These are phyloP conservation scores for Lindbergichthys nudifrons DNA, from an alignment of 2,797 vertebrate genomes.

Conservation along the genomic window DNA sequence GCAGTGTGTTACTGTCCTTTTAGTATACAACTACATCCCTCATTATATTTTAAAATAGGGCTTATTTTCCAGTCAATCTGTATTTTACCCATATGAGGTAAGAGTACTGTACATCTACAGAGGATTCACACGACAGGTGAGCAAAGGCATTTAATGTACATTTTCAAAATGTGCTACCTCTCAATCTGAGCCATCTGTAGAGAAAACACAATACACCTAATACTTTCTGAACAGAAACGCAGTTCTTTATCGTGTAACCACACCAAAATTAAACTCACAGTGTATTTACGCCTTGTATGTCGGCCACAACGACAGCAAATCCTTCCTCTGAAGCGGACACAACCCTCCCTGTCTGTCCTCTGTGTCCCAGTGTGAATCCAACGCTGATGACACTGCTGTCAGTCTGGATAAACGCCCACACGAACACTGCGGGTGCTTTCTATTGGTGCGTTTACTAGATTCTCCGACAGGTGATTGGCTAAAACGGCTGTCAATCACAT, in stretches of 20 bases:
- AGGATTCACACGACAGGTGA: constrained; percentile 19
- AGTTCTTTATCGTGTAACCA: background rate
- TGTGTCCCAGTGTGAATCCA: constrained; percentile 41
- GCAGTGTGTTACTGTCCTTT: background rate
- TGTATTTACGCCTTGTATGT: constrained; percentile 10
- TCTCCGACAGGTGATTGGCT: constrained; percentile 55
- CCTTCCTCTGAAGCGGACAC: background rate
- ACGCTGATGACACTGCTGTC: constrained; percentile 48
- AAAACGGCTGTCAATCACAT: constrained; percentile 37
- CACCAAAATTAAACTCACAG: background rate
- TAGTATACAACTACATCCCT: background rate
- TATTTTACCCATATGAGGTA: background rate
- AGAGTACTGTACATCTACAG: background rate
- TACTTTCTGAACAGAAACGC: background rate
- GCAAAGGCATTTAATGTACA: constrained; percentile 10
- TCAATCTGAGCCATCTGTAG: constrained; percentile 32
- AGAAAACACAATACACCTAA: constrained; percentile 4
- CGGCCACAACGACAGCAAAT: constrained; percentile 2
- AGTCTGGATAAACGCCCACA: constrained; percentile 58
- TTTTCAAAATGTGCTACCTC: constrained; percentile 35
- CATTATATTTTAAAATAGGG: background rate
- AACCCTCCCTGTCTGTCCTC: constrained; percentile 31
- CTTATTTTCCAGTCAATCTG: accelerated
- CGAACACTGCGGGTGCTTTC: constrained; percentile 25
- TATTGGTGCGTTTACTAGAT: constrained; percentile 40